A percentile compares a stretch with the other conserved stretches of the same genome.
Evolutionary conservation across 2,113 vertebrate species (phyloP).

Genomic region (Calidris pygmaea): DNA sequence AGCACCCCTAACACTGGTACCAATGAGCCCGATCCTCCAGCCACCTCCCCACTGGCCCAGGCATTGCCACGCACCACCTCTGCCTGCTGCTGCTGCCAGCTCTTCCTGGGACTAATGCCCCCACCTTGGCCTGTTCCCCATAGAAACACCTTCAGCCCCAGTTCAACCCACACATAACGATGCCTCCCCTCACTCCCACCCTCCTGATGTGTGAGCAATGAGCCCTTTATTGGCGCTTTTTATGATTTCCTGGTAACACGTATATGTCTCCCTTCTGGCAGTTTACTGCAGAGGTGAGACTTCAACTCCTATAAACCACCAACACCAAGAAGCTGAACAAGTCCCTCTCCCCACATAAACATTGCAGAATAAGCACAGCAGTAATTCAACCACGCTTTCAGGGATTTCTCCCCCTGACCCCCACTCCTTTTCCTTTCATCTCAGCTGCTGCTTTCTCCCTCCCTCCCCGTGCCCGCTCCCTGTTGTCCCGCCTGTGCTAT

Average conservation of each 20-base stretch:
- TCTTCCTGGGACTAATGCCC: neutral
- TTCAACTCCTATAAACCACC: conserved; percentile 21
- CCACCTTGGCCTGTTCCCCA: neutral
- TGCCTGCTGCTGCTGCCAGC: neutral
- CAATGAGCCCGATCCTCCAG: neutral
- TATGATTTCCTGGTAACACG: neutral
- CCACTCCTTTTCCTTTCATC: neutral
- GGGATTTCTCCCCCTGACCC: too few relatives aligned
- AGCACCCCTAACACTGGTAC: rapidly evolving
- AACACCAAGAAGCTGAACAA: neutral
- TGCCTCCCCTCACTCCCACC: neutral
- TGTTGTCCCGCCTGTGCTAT: conserved; percentile 6
- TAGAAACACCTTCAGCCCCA: neutral
- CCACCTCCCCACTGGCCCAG: neutral
- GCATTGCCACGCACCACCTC: neutral
- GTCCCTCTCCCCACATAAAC: conserved; percentile 16
- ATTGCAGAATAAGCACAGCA: neutral
- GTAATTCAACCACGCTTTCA: neutral
- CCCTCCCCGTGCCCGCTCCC: neutral
- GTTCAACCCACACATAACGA: neutral
- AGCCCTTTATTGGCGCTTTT: neutral
- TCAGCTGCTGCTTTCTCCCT: neutral
- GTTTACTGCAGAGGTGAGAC: conserved; percentile 28
- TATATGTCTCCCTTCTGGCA: neutral
- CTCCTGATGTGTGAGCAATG: neutral